phyloP scores from a whole-genome alignment of 2,797 vertebrate genomes.

The Astyanax mexicanus region DNA sequence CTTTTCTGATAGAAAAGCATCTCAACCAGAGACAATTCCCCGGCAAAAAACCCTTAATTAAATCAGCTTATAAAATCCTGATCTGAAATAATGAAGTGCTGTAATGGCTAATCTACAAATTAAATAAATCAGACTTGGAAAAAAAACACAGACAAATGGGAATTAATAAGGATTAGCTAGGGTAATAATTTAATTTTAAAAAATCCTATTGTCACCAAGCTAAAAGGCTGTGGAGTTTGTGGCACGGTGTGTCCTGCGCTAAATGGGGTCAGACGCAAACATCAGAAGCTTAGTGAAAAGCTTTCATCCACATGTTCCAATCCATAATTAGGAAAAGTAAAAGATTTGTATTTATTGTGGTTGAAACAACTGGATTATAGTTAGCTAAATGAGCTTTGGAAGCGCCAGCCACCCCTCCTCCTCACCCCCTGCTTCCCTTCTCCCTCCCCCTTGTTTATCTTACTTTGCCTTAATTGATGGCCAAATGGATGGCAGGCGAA shows the following conservation, averaged over 20 bases:
- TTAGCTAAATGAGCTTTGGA: constrained; percentile 34
- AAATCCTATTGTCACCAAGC: constrained; percentile 37
- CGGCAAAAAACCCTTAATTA: constrained; percentile 42
- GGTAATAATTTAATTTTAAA: constrained; percentile 53
- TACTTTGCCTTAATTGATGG: constrained; percentile 2
- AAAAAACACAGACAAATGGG: constrained; percentile 37
- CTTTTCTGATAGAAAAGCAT: constrained; percentile 23
- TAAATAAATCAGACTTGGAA: constrained; percentile 39
- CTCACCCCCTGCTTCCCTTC: too few relatives aligned
- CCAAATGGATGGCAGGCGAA: background rate
- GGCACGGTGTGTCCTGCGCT: constrained; percentile 43
- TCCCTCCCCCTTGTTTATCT: constrained; percentile 8
- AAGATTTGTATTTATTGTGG: constrained; percentile 43
- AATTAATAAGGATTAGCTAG: constrained; percentile 52
- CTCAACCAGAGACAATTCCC: constrained; percentile 23
- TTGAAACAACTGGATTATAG: constrained; percentile 43
- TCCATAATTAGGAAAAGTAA: constrained; percentile 46
- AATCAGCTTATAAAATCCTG: constrained; percentile 43
- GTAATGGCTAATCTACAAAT: constrained; percentile 46
- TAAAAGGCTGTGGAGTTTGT: constrained; percentile 20
- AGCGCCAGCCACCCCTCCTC: background rate
- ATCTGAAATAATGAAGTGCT: constrained; percentile 44
- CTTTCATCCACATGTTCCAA: constrained; percentile 38
- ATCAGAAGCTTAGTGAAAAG: constrained; percentile 45
- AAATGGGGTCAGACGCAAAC: constrained; percentile 49